Evolutionary conservation across 2,888 invertebrate genomes (phyloP).

Genomic region (Eurytoma adleriae): DNA sequence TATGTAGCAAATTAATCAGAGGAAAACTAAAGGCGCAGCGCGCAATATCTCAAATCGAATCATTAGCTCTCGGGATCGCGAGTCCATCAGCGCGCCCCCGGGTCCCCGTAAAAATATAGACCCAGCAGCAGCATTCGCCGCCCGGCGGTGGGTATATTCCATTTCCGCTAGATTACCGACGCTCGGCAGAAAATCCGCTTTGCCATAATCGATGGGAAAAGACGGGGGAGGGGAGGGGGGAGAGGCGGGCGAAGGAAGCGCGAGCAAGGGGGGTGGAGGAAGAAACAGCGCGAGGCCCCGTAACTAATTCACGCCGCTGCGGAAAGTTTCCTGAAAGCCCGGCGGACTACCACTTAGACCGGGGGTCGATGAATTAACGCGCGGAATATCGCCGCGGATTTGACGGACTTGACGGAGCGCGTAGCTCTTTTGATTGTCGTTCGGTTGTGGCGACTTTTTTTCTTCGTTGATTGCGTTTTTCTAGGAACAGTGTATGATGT

Average conservation of each 20-base stretch:
- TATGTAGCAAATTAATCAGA: no score
- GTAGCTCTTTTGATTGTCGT: not conserved
- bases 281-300: not conserved
- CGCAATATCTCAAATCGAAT: no score
- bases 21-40: no score
- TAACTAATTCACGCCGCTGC: constrained; percentile 46
- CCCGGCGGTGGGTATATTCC: constrained; percentile 4
- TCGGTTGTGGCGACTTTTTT: no score
- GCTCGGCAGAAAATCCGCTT: constrained; percentile 27
- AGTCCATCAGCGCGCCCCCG: no score
- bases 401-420: not conserved
- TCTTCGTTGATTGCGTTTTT: constrained; percentile 17
- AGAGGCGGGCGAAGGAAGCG: not conserved
- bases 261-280: not conserved
- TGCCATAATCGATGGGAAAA: constrained; percentile 33
- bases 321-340: constrained; percentile 44
- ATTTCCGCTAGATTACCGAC: constrained; percentile 42
- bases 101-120: not conserved
- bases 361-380: constrained; percentile 12
- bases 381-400: constrained; percentile 25
- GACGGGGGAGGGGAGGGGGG: constrained; percentile 8
- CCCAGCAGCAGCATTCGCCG: not conserved
- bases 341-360: constrained; percentile 25
- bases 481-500: no score
- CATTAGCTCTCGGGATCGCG: no score